phyloP scores from a whole-genome alignment of 2,797 vertebrate species.

The Enteromius fasciolatus region DNA sequence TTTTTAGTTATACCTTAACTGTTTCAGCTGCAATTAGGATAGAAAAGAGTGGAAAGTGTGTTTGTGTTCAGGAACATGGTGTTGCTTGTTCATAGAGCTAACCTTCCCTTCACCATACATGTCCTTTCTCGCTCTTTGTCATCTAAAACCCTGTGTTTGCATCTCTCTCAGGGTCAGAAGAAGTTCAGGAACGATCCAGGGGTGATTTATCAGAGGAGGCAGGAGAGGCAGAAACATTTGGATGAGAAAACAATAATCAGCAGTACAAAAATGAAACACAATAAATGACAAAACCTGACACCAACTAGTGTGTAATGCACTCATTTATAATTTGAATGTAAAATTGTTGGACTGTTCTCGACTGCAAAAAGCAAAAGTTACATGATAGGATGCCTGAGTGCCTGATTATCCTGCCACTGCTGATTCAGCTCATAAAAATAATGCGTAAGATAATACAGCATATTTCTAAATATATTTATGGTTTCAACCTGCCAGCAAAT shows the following conservation, averaged over 20 bases:
- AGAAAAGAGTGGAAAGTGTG: neutral
- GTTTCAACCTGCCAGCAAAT: neutral
- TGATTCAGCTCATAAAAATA: slow-evolving; percentile 1
- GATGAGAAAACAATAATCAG: slow-evolving; percentile 25
- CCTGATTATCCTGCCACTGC: neutral
- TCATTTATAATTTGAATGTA: slow-evolving; percentile 23
- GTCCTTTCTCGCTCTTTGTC: neutral
- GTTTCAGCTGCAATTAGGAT: neutral
- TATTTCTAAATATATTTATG: neutral
- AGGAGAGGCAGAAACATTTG: slow-evolving; percentile 21
- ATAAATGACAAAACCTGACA: slow-evolving; percentile 12
- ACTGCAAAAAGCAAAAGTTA: neutral
- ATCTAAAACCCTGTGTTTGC: neutral
- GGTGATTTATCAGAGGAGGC: slow-evolving; percentile 24
- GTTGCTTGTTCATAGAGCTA: neutral
- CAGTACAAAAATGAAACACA: slow-evolving; percentile 15
- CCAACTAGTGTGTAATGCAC: neutral
- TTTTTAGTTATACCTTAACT: neutral
- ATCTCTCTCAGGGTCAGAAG: slow-evolving; percentile 21
- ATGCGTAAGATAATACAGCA: neutral
- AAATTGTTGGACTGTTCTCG: neutral
- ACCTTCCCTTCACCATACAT: neutral
- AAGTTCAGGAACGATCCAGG: slow-evolving; percentile 19
- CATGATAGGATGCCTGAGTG: slow-evolving; percentile 6
- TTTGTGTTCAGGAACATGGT: neutral